Conservation (phyloP, 2,113 vertebrate species). For the Psilopogon haemacephalus region DNA sequence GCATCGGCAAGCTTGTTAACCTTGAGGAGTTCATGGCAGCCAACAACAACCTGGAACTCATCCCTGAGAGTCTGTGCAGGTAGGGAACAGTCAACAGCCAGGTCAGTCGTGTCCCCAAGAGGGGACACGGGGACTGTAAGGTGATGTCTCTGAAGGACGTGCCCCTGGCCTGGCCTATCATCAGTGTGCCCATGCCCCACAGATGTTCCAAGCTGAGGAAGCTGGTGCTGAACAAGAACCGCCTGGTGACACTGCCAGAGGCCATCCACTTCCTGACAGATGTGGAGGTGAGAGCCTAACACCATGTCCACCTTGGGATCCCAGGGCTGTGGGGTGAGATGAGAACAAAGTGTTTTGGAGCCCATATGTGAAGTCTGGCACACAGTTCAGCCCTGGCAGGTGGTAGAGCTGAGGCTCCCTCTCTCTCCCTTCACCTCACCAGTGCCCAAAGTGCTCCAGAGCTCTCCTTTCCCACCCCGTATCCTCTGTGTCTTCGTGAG, state of each 20-base stretch:
- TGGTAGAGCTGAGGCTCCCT: rapidly evolving
- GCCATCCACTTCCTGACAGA: constrained; percentile 92
- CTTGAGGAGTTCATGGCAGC: constrained; percentile 97
- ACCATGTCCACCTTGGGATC: not conserved
- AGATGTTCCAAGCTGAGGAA: constrained; percentile 95
- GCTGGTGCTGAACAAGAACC: constrained; percentile 94
- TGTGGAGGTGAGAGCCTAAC: constrained; percentile 79
- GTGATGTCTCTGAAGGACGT: not conserved
- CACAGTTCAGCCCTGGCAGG: not conserved
- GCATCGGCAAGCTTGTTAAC: constrained; percentile 89
- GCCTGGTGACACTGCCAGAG: constrained; percentile 92
- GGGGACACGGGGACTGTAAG: rapidly evolving
- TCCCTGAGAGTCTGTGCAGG: constrained; percentile 97
- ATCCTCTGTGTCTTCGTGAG: rapidly evolving
- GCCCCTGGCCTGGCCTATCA: not conserved
- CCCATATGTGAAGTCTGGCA: not conserved
- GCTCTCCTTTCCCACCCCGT: not conserved
- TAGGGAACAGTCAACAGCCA: not conserved
- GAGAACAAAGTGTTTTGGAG: not conserved
- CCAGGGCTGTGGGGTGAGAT: not conserved
- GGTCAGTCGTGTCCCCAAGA: not conserved
- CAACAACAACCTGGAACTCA: constrained; percentile 95
- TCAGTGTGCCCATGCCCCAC: not conserved
- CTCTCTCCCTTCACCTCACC: not conserved
- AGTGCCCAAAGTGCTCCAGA: rapidly evolving